phyloP scores from a whole-genome alignment of 2,113 vertebrate genomes.

The Apeltes quadracus region DNA sequence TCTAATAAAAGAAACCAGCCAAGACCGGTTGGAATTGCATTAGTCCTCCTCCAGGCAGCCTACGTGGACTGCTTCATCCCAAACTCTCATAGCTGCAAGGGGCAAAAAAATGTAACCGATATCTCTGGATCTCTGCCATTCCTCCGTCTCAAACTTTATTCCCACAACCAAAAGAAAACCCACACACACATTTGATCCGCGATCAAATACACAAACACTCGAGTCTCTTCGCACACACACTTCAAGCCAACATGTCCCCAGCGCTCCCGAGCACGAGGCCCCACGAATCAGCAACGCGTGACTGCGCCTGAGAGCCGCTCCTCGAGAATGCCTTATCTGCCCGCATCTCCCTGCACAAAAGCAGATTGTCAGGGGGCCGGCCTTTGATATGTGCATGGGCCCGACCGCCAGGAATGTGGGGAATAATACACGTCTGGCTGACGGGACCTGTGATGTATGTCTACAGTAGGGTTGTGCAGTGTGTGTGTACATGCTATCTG shows the following conservation, averaged over 20 bases:
- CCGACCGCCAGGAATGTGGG: slow-evolving; percentile 75
- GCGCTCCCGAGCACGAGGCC: slow-evolving; percentile 56
- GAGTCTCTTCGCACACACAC: slow-evolving; percentile 29
- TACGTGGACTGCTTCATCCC: slow-evolving; percentile 52
- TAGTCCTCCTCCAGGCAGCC: slow-evolving; percentile 42
- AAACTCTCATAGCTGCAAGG: slow-evolving; percentile 5
- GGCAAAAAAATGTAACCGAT: slow-evolving; percentile 43
- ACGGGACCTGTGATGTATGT: slow-evolving; percentile 63
- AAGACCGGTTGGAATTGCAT: slow-evolving; percentile 64
- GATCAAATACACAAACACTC: slow-evolving; percentile 51
- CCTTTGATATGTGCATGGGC: slow-evolving; percentile 73
- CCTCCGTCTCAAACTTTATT: too few relatives aligned
- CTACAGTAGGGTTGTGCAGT: slow-evolving; percentile 36
- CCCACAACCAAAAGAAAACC: too few relatives aligned
- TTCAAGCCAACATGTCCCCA: slow-evolving; percentile 48
- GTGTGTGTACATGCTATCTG: slow-evolving; percentile 32
- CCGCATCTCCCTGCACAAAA: slow-evolving; percentile 69
- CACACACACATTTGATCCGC: slow-evolving; percentile 55
- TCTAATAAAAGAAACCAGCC: slow-evolving; percentile 74
- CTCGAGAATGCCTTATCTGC: slow-evolving; percentile 76
- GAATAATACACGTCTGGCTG: slow-evolving; percentile 69
- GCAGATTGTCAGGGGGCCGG: slow-evolving; percentile 64
- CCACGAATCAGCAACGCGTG: slow-evolving; percentile 73
- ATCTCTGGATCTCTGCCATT: slow-evolving; percentile 9
- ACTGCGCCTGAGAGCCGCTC: slow-evolving; percentile 64